Conservation (phyloP, 2,888 invertebrate genomes). For the Tethea ocularis region DNA sequence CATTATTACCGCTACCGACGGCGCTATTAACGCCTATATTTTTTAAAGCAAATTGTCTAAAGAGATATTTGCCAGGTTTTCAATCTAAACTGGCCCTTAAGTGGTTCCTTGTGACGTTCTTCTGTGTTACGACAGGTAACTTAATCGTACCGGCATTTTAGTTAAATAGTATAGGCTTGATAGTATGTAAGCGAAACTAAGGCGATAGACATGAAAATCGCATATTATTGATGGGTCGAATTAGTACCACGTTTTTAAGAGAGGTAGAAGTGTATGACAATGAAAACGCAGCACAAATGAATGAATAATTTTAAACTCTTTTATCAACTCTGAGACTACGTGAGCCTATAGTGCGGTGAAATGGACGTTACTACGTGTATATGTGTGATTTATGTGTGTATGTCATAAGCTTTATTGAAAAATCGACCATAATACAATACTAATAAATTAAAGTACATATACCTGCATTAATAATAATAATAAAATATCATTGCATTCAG, state of each 20-base stretch:
- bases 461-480: no score
- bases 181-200: constrained; percentile 31
- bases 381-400: neutral
- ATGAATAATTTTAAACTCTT: neutral
- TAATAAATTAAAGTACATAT: no score
- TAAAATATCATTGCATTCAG: no score
- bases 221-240: constrained; percentile 8
- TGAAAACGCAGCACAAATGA: constrained; percentile 33
- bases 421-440: neutral
- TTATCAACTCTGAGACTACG: neutral
- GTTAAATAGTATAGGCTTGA: constrained; percentile 10
- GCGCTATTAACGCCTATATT: no score
- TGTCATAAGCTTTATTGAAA: neutral
- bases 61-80: no score
- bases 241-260: constrained; percentile 6
- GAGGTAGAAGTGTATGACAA: constrained; percentile 31
- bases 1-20: no score
- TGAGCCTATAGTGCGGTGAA: neutral
- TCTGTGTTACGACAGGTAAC: neutral
- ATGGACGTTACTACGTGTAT: neutral
- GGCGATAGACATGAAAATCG: constrained; percentile 16
- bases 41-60: no score
- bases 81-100: no score
- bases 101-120: no score
- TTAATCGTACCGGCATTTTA: constrained; percentile 12